Conservation (phyloP, 2,113 vertebrate species). For the Hippocampus abdominalis region DNA sequence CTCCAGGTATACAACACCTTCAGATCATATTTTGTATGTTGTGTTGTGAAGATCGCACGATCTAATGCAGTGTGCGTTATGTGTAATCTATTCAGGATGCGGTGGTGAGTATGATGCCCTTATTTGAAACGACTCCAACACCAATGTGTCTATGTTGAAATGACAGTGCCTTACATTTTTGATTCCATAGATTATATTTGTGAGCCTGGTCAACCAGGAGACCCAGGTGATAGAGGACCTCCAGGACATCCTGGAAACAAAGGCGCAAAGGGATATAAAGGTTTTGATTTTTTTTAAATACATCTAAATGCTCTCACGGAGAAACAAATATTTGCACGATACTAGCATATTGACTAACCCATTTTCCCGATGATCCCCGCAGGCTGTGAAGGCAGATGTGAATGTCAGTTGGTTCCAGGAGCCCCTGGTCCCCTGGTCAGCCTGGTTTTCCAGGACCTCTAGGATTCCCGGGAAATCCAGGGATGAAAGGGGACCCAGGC, state of each 20-base stretch:
- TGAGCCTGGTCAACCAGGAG: conserved; percentile 40
- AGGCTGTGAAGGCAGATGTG: conserved; percentile 47
- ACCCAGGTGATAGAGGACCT: conserved; percentile 38
- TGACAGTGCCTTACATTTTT: background rate
- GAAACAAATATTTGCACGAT: background rate
- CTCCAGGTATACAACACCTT: conserved; percentile 39
- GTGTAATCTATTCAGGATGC: conserved; percentile 37
- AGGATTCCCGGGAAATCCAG: conserved; percentile 67
- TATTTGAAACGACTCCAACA: background rate
- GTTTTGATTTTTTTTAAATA: conserved; percentile 11
- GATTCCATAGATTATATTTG: conserved; percentile 46
- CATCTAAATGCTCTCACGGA: background rate
- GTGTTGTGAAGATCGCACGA: conserved; percentile 6
- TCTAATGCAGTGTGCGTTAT: conserved; percentile 1
- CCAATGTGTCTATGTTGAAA: background rate
- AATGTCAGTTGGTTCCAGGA: conserved; percentile 18
- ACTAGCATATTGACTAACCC: background rate
- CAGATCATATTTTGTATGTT: background rate
- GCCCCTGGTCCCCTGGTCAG: conserved; percentile 31
- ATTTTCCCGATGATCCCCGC: background rate
- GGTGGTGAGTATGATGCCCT: conserved; percentile 41
- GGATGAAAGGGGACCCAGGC: conserved; percentile 75
- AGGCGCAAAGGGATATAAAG: conserved; percentile 50
- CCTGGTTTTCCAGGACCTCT: conserved; percentile 39
- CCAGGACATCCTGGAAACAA: conserved; percentile 29